Evolutionary conservation across 2,888 invertebrate genomes (phyloP).

Genomic region (Melanotus villosus): DNA sequence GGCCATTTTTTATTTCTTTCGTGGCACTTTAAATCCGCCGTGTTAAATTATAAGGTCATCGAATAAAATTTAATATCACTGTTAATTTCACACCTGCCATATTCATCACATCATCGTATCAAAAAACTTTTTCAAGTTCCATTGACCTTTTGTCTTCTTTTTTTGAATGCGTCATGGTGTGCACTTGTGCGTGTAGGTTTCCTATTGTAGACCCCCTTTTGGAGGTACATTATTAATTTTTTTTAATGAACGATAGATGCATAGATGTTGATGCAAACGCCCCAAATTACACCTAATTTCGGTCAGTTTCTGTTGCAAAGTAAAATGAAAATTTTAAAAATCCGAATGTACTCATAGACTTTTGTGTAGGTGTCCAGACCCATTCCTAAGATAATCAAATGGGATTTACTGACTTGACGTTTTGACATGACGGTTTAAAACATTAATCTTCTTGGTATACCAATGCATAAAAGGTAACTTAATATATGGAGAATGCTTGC

Average conservation of each 20-base stretch:
- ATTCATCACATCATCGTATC: neutral
- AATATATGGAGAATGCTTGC: neutral
- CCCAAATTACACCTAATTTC: neutral
- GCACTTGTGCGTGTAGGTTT: conserved; percentile 8
- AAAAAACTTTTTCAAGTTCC: conserved; percentile 2
- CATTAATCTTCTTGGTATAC: neutral
- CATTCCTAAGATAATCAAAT: neutral
- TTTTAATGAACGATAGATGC: neutral
- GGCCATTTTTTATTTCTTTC: neutral
- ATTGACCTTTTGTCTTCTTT: neutral
- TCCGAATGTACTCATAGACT: neutral
- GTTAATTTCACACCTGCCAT: conserved; percentile 17
- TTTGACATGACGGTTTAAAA: neutral
- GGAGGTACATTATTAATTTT: neutral
- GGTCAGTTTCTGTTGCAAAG: neutral
- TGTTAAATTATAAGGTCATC: neutral
- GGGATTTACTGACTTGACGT: neutral
- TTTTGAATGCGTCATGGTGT: conserved; percentile 17
- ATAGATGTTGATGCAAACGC: neutral
- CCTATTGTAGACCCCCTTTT: conserved; percentile 6
- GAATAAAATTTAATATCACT: neutral
- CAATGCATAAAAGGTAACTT: neutral
- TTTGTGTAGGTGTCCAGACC: neutral
- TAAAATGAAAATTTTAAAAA: neutral
- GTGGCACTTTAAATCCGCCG: neutral